Base-by-base conservation (phyloP, 2,888 invertebrate species). In the Hybos culiciformis region DNA sequence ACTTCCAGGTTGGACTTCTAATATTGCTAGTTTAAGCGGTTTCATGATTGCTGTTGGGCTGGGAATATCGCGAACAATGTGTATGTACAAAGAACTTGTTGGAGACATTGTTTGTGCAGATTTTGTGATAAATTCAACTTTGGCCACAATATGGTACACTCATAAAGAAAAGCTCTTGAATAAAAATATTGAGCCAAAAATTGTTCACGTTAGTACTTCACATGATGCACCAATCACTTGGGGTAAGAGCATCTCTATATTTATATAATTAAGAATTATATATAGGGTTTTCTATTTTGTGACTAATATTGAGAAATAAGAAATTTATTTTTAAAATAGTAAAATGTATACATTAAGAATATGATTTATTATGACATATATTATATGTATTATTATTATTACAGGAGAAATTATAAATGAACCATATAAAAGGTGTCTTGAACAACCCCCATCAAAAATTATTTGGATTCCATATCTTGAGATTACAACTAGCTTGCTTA, bases 161-260 rank as follows among this genome's bases (percentile, higher is more conserved):
- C 15, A 46, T n/a, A 45, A 29, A n/a, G 41, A 46, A 33, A 66
- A 68, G 64, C 83, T 3, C 4, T n/a, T 6, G 18, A 29, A 29
- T n/a, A 6, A 39, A 4, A 23, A 36, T 14, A 19, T 24, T 8
- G 47, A 52, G 37, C 52, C 53, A 5, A 45, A 51, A 37, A 45
- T 54, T 11, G 53, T 53, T 39, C 46, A 48, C 37, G 46, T 53
- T 20, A 45, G 47, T 8, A 48, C 46, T 4, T 48, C 43, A 1
- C 37, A 37, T 7, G 54, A 54, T 44, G 38, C 47, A 8, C 51
- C 52, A 7, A 11, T 46, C 5, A 46, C 43, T 14, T 53, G 50
- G 50, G 45, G 49, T 51, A 46, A 37, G 32, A 40, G 6, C n/a
- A n/a, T n/a, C n/a, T n/a, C n/a, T n/a, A n/a, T n/a, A n/a, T n/a